These are phyloP conservation scores for Eurosta solidaginis DNA, from an alignment of 1,140 invertebrate species.

Conservation along the genomic window DNA sequence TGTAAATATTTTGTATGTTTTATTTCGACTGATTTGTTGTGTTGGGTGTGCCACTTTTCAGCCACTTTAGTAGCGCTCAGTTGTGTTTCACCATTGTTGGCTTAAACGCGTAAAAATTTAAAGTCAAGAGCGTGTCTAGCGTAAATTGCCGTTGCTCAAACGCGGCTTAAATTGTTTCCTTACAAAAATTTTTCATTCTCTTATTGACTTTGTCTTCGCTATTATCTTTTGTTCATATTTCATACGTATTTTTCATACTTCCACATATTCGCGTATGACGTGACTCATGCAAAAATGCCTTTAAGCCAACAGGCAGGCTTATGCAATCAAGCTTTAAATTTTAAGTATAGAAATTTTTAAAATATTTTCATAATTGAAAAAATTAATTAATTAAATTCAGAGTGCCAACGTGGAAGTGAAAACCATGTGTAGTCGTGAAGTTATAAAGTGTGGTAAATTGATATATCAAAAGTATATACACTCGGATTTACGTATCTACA, in stretches of 20 bases:
- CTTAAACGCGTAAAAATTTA: conserved; percentile 1
- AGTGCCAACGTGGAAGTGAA: neutral
- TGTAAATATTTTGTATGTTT: too few species aligned
- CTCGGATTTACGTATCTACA: neutral
- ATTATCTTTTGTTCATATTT: neutral
- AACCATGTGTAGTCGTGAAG: neutral
- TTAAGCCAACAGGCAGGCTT: neutral
- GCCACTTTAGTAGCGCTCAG: conserved; percentile 10
- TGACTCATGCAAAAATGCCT: neutral
- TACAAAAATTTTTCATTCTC: neutral
- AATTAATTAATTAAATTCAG: neutral
- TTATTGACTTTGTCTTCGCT: neutral
- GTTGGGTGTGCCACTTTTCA: conserved; percentile 20
- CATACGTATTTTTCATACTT: neutral
- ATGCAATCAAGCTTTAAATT: neutral
- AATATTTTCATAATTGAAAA: neutral
- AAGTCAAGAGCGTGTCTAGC: neutral
- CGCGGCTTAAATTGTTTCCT: neutral
- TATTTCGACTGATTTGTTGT: neutral
- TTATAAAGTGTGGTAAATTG: neutral
- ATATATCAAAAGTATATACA: neutral
- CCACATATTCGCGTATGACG: neutral
- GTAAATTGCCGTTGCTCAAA: neutral
- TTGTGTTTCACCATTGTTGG: neutral
- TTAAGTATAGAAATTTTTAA: neutral